Conservation (phyloP, 2,888 invertebrate species). For the Drosophila yooni region DNA sequence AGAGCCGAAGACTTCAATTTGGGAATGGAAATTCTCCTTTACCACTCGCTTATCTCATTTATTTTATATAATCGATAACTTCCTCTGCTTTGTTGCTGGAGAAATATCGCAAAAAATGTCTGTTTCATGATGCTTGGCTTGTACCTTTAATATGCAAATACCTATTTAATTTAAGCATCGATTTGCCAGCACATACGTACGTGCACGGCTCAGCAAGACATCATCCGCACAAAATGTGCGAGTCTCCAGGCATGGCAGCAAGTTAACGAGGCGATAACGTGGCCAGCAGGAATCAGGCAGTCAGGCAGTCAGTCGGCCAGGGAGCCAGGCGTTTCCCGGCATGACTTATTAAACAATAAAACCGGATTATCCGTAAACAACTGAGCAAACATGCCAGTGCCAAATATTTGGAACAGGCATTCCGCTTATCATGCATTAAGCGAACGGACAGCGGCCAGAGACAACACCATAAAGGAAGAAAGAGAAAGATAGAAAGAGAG, state of each 20-base stretch:
- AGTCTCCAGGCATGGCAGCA: constrained; percentile 39
- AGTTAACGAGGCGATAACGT: constrained; percentile 64
- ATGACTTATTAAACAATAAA: constrained; percentile 81
- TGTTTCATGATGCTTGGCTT: not conserved
- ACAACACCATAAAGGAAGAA: constrained; percentile 26
- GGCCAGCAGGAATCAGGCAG: constrained; percentile 29
- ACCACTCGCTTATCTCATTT: not conserved
- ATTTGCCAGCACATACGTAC: constrained; percentile 31
- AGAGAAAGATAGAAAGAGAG: not conserved
- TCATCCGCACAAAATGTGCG: constrained; percentile 10
- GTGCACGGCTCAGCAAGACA: constrained; percentile 11
- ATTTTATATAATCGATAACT: not conserved
- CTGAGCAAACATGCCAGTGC: constrained; percentile 71
- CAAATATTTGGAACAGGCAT: constrained; percentile 52
- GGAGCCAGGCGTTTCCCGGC: constrained; percentile 31
- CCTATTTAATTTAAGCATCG: constrained; percentile 47
- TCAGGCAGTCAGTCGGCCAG: constrained; percentile 19
- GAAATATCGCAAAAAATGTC: not conserved
- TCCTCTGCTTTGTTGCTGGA: not conserved
- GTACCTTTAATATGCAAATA: constrained; percentile 27
- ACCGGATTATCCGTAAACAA: constrained; percentile 79
- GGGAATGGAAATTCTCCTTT: not conserved
- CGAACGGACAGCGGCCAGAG: constrained; percentile 28
- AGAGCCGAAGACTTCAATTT: not conserved
- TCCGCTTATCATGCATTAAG: constrained; percentile 61